These are phyloP conservation scores for Peromyscus melanophrys DNA, from an alignment of 2,797 vertebrate genomes.

Conservation along the genomic window DNA sequence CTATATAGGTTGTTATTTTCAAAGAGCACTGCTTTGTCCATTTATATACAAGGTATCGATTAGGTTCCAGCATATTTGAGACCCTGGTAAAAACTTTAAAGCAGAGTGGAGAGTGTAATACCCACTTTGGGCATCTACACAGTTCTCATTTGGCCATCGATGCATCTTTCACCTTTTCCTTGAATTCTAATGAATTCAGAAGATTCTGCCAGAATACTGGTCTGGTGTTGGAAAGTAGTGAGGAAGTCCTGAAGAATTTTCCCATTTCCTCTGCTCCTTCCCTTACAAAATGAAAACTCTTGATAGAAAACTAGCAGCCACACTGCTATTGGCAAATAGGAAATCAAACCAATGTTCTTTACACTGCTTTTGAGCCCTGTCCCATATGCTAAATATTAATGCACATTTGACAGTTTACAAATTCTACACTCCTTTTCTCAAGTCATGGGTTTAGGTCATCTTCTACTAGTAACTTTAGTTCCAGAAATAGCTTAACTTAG, in stretches of 20 bases:
- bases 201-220: neutral
- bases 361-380: neutral
- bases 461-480: slow-evolving; percentile 56
- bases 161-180: neutral
- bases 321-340: slow-evolving; percentile 16
- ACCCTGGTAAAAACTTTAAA: neutral
- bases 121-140: neutral
- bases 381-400: slow-evolving; percentile 22
- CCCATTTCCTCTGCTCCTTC: slow-evolving; percentile 31
- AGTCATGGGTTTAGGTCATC: slow-evolving; percentile 21
- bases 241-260: slow-evolving; percentile 5
- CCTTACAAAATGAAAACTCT: slow-evolving; percentile 50
- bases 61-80: neutral
- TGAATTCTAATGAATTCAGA: slow-evolving; percentile 4
- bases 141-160: neutral
- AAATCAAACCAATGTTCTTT: slow-evolving; percentile 51
- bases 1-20: neutral
- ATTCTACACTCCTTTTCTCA: slow-evolving; percentile 8
- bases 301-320: slow-evolving; percentile 44
- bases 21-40: neutral
- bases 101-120: neutral
- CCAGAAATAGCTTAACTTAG: slow-evolving; percentile 32
- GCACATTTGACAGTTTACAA: slow-evolving; percentile 17
- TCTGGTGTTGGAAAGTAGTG: neutral
- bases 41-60: neutral